Evolutionary conservation across 2,888 invertebrate genomes (phyloP).

Genomic region (Gastrophysa polygoni): DNA sequence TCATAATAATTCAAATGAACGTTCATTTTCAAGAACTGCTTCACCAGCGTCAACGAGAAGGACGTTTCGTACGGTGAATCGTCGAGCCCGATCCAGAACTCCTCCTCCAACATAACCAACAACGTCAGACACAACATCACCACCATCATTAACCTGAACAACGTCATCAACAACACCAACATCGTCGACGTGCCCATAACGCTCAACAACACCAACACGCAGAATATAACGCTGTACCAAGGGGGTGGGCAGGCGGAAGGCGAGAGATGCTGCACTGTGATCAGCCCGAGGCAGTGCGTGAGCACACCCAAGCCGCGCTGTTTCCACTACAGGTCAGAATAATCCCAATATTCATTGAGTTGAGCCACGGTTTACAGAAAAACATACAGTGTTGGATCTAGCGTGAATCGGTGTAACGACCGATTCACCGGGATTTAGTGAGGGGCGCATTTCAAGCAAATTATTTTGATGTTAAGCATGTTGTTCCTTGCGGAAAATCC

Average conservation of each 20-base stretch:
- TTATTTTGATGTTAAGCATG: no score
- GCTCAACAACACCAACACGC: slow-evolving; percentile 54
- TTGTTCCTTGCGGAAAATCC: no score
- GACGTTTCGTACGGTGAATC: slow-evolving; percentile 6
- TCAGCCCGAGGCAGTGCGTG: slow-evolving; percentile 55
- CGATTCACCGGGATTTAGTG: no score
- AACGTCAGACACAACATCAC: slow-evolving; percentile 52
- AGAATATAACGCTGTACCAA: slow-evolving; percentile 51
- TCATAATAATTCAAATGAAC: no score
- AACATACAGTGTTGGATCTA: no score
- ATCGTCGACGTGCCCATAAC: slow-evolving; percentile 55
- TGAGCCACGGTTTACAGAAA: no score
- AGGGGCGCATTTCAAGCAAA: no score
- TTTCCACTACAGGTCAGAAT: slow-evolving; percentile 47
- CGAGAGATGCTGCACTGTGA: slow-evolving; percentile 51
- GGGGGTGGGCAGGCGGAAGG: neutral
- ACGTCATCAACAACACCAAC: slow-evolving; percentile 57
- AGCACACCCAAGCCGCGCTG: slow-evolving; percentile 49
- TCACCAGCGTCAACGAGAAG: slow-evolving; percentile 32
- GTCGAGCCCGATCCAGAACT: neutral
- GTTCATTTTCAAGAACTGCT: no score
- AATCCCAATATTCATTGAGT: neutral
- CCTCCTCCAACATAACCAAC: slow-evolving; percentile 25
- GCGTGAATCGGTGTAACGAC: no score
- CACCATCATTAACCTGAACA: slow-evolving; percentile 56